phyloP scores from a whole-genome alignment of 1,140 invertebrate genomes.

The Cotesia typhae region DNA sequence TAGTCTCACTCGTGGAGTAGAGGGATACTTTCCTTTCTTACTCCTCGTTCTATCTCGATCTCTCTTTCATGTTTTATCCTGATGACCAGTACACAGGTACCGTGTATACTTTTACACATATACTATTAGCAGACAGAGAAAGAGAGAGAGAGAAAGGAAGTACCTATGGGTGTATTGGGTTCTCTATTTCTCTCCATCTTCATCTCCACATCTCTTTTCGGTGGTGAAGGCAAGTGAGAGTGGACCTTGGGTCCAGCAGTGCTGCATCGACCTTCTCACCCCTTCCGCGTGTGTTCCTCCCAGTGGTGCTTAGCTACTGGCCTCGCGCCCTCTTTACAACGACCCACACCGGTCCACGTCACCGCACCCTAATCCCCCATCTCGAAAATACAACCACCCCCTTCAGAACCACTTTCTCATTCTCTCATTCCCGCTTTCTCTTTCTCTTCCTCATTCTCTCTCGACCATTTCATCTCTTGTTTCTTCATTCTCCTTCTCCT shows the following conservation, averaged over 20 bases:
- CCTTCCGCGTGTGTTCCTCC: conserved; percentile 22
- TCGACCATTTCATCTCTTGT: conserved; percentile 1
- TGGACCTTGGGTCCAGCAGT: conserved; percentile 62
- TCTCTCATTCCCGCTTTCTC: not conserved
- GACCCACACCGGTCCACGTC: conserved; percentile 45
- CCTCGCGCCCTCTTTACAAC: conserved; percentile 21
- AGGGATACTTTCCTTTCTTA: conserved; percentile 13
- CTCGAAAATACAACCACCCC: conserved; percentile 57
- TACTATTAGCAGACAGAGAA: not conserved
- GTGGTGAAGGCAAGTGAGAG: conserved; percentile 54
- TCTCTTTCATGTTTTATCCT: conserved; percentile 41
- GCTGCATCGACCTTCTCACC: conserved; percentile 61
- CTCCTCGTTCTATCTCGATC: conserved; percentile 39
- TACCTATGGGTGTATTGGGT: too few species aligned
- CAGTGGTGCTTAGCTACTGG: conserved; percentile 22
- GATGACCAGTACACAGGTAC: conserved; percentile 8
- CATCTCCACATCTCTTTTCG: conserved; percentile 15
- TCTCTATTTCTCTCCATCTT: conserved; percentile 2
- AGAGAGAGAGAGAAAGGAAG: not conserved
- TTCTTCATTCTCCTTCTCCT: conserved; percentile 26
- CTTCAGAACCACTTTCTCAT: conserved; percentile 31
- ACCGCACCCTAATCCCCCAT: conserved; percentile 62
- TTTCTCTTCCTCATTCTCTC: not conserved
- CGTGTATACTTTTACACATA: not conserved
- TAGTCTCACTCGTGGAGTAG: conserved; percentile 9